Evolutionary conservation across 2,888 invertebrate genomes (phyloP).

Genomic region (Parnassius apollo): DNA sequence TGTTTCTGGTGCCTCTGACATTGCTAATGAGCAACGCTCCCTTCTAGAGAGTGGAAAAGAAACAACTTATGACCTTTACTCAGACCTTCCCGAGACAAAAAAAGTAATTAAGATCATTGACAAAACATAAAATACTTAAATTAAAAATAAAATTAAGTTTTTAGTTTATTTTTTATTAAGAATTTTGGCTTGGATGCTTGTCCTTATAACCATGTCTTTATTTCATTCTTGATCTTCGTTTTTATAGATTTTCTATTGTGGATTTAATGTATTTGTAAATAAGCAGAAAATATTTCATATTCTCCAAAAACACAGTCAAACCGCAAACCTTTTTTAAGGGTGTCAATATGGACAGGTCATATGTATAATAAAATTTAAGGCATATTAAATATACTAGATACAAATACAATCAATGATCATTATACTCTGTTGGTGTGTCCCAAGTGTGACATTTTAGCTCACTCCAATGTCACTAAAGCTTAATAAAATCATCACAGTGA

Average conservation of each 20-base stretch:
- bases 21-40: slow-evolving; percentile 80
- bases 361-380: neutral
- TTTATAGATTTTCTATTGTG: too few relatives aligned
- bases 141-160: too few relatives aligned
- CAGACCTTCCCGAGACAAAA: slow-evolving; percentile 89
- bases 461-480: slow-evolving; percentile 51
- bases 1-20: slow-evolving; percentile 86
- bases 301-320: too few relatives aligned
- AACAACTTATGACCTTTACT: slow-evolving; percentile 78
- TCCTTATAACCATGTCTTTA: too few relatives aligned
- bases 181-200: too few relatives aligned
- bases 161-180: too few relatives aligned
- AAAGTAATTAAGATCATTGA: slow-evolving; percentile 52
- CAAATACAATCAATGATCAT: slow-evolving; percentile 34
- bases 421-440: slow-evolving; percentile 85
- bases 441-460: slow-evolving; percentile 87
- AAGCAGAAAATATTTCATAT: too few relatives aligned
- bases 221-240: too few relatives aligned
- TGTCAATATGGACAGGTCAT: too few relatives aligned
- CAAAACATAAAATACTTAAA: too few relatives aligned
- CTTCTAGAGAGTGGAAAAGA: slow-evolving; percentile 82
- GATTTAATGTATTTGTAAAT: too few relatives aligned
- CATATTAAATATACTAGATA: slow-evolving; percentile 7
- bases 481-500: slow-evolving; percentile 60
- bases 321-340: too few relatives aligned